Evolutionary conservation across 2,888 invertebrate species (phyloP).

Genomic region (Chymomyza amoena): DNA sequence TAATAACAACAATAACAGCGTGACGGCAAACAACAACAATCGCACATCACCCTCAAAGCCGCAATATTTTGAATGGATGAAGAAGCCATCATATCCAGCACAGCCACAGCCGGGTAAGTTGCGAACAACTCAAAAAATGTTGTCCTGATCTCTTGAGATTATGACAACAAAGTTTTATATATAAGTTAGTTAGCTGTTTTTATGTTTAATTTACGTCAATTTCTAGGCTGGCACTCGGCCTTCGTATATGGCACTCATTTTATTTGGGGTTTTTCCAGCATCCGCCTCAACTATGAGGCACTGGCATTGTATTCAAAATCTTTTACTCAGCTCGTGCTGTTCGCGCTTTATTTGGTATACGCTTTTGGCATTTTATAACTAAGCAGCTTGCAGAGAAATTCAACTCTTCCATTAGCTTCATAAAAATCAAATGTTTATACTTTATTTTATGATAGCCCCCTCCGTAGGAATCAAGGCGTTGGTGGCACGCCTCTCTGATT

Average conservation of each 20-base stretch:
- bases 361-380: slow-evolving; percentile 47
- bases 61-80: slow-evolving; percentile 93
- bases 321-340: slow-evolving; percentile 57
- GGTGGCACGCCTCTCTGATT: slow-evolving; percentile 49
- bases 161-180: not conserved
- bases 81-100: slow-evolving; percentile 90
- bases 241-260: not conserved
- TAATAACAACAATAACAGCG: slow-evolving; percentile 56
- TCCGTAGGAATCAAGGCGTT: not conserved
- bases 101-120: slow-evolving; percentile 90
- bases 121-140: not conserved
- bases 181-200: not conserved
- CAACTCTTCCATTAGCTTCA: slow-evolving; percentile 62
- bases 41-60: slow-evolving; percentile 85
- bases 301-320: slow-evolving; percentile 51
- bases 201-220: not conserved
- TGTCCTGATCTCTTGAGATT: too few species aligned
- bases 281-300: slow-evolving; percentile 38
- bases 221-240: not conserved
- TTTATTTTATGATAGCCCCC: slow-evolving; percentile 47
- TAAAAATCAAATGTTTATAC: slow-evolving; percentile 69
- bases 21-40: slow-evolving; percentile 67
- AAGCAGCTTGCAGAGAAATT: slow-evolving; percentile 49
- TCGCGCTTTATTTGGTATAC: slow-evolving; percentile 48
- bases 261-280: slow-evolving; percentile 52